A percentile compares a stretch with the other conserved stretches of the same genome.
phyloP scores from a whole-genome alignment of 2,797 vertebrate genomes.

The Tarsius wallacei region DNA sequence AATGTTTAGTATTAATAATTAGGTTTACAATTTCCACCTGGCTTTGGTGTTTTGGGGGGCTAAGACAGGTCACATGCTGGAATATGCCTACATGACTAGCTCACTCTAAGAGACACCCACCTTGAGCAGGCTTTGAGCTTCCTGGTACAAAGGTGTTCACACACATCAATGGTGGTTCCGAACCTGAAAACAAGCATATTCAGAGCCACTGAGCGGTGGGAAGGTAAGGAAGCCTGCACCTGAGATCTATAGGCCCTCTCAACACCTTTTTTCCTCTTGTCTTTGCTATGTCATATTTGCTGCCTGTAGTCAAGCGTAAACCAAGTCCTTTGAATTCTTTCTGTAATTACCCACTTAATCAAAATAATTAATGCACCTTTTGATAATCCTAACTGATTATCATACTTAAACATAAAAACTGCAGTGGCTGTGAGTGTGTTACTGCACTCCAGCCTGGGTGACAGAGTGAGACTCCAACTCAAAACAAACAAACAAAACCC shows the following conservation, averaged over 20 bases:
- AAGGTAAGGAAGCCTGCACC: not conserved
- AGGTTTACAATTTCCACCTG: not conserved
- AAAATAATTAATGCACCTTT: not conserved
- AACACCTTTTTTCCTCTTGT: not conserved
- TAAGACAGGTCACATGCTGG: not conserved
- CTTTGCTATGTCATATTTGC: not conserved
- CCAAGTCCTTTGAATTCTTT: not conserved
- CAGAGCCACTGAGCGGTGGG: not conserved
- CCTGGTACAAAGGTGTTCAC: not conserved
- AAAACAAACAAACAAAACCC: too few relatives aligned
- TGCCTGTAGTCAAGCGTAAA: not conserved
- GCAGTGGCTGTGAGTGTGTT: too few relatives aligned
- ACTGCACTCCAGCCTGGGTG: too few relatives aligned
- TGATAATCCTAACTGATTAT: slow-evolving; percentile 3
- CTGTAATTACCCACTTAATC: not conserved
- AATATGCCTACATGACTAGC: not conserved
- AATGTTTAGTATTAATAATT: not conserved
- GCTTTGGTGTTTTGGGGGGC: not conserved
- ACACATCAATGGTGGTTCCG: not conserved
- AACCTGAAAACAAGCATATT: not conserved
- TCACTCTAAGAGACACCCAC: not conserved
- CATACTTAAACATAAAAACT: slow-evolving; percentile 34
- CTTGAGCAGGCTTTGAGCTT: not conserved
- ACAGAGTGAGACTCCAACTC: too few relatives aligned
- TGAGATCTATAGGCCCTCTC: not conserved